A percentile compares a stretch with the other conserved stretches of the same genome.
phyloP scores from a whole-genome alignment of 1,140 invertebrate genomes.

The Hormaphis cornu region DNA sequence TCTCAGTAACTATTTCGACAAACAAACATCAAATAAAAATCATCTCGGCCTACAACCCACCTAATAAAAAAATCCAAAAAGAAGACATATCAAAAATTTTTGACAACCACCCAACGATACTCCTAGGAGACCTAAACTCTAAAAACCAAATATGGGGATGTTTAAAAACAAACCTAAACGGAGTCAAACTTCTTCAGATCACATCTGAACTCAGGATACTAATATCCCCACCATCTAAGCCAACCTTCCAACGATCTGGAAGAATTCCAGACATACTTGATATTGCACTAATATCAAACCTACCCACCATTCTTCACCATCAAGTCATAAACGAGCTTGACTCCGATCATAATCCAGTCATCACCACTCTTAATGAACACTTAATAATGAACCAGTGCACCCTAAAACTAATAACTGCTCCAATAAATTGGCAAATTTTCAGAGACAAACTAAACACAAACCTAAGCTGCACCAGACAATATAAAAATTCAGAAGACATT shows the following conservation, averaged over 20 bases:
- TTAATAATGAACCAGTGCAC: background rate
- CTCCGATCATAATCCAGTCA: background rate
- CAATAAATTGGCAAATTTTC: background rate
- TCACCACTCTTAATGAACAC: background rate
- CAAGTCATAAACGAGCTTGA: background rate
- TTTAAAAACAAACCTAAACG: background rate
- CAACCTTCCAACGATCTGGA: background rate
- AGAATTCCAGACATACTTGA: background rate
- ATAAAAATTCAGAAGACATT: background rate
- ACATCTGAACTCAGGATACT: background rate
- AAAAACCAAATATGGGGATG: slow-evolving; percentile 10
- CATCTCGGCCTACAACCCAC: background rate
- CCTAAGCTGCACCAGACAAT: background rate
- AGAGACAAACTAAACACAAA: background rate
- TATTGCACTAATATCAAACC: background rate
- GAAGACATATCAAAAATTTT: background rate
- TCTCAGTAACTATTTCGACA: background rate
- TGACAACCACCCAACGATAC: background rate
- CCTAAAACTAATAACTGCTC: background rate
- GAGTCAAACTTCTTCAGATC: background rate
- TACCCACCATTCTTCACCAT: background rate
- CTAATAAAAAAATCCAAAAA: background rate
- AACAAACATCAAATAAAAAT: background rate
- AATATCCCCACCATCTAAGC: background rate
- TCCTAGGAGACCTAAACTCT: slow-evolving; percentile 21